These are phyloP conservation scores for Apeltes quadracus DNA, from an alignment of 2,113 vertebrate genomes.

Conservation along the genomic window DNA sequence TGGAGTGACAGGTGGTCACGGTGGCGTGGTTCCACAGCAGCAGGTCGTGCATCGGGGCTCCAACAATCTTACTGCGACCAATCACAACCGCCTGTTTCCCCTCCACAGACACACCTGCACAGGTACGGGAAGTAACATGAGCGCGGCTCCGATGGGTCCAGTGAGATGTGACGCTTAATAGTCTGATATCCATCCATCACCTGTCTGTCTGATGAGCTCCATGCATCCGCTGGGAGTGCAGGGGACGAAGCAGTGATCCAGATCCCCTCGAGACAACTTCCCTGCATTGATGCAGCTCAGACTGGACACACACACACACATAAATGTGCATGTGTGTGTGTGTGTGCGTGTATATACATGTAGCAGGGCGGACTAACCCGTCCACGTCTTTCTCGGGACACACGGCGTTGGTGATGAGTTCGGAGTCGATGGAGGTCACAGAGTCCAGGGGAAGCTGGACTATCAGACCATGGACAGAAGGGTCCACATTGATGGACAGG, in stretches of 20 bases:
- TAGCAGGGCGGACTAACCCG: conserved; percentile 81
- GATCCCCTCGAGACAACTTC: conserved; percentile 91
- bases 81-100: conserved; percentile 92
- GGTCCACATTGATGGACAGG: conserved; percentile 84
- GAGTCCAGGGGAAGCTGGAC: conserved; percentile 95
- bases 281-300: conserved; percentile 92
- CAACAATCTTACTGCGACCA: conserved; percentile 95
- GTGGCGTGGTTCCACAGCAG: conserved; percentile 94
- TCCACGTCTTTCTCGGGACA: conserved; percentile 93
- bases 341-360: not conserved
- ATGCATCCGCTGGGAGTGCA: conserved; percentile 95
- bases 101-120: conserved; percentile 86
- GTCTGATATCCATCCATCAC: too few species aligned
- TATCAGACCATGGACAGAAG: conserved; percentile 88
- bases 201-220: conserved; percentile 93
- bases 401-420: conserved; percentile 88
- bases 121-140: conserved; percentile 24
- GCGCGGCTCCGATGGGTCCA: not conserved
- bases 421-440: conserved; percentile 82
- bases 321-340: conserved; percentile 78
- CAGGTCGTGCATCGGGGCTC: conserved; percentile 94
- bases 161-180: not conserved
- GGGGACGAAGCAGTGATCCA: conserved; percentile 90
- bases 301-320: conserved; percentile 75
- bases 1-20: conserved; percentile 95